Evolutionary conservation across 2,113 vertebrate genomes (phyloP).

Genomic region (Oriolus oriolus): DNA sequence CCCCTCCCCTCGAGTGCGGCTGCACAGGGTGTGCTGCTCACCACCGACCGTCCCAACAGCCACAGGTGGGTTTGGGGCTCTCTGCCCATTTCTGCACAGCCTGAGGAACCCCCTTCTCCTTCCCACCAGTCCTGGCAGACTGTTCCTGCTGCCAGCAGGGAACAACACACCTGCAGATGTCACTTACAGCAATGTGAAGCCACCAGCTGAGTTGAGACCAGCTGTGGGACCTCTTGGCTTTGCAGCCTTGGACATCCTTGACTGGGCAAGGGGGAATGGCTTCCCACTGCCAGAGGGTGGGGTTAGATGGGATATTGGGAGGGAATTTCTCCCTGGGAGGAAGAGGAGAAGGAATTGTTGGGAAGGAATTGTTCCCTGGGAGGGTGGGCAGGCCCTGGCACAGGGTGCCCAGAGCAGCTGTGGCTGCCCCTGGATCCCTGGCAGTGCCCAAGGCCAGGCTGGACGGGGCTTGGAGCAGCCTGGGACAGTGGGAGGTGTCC

Average conservation of each 20-base stretch:
- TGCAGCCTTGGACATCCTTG: not conserved
- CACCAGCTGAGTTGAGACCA: not conserved
- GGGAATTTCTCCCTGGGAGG: not conserved
- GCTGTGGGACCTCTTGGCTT: not conserved
- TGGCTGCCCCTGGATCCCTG: not conserved
- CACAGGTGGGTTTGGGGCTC: not conserved
- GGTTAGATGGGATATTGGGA: rapidly evolving
- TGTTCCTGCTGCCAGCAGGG: not conserved
- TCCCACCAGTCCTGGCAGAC: not conserved
- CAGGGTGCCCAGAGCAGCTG: not conserved
- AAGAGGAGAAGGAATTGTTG: no score
- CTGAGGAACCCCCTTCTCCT: not conserved
- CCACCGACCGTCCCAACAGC: rapidly evolving
- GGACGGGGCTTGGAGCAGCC: not conserved
- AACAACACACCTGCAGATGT: not conserved
- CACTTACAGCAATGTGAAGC: not conserved
- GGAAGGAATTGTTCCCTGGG: not conserved
- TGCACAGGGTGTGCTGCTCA: not conserved
- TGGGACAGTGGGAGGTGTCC: not conserved
- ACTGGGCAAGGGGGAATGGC: not conserved
- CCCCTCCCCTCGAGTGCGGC: not conserved
- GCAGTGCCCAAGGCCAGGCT: rapidly evolving
- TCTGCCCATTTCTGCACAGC: not conserved
- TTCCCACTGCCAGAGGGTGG: not conserved
- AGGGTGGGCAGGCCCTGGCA: not conserved